Percentiles rank a stretch among this genome's conserved stretches.
Conservation (phyloP, 2,797 vertebrate genomes). For the Sebastes cheni region DNA sequence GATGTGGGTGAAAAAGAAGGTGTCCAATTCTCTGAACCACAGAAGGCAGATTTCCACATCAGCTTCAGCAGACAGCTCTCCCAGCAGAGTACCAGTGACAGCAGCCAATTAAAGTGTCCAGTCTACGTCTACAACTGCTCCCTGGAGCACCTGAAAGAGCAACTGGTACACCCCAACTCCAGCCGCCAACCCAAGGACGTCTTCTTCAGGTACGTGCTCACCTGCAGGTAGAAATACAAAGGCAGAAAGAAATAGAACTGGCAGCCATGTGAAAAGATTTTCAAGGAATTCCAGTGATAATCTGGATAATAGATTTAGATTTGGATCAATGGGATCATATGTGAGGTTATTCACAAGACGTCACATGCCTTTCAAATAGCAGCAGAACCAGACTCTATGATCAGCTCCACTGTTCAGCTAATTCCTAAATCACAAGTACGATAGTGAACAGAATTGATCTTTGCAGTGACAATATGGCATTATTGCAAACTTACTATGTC, state of each 20-base stretch:
- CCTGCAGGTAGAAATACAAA: not conserved
- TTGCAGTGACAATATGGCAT: not conserved
- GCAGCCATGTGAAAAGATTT: not conserved
- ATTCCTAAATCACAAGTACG: not conserved
- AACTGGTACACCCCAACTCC: constrained; percentile 86
- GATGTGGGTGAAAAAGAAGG: constrained; percentile 79
- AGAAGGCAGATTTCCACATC: constrained; percentile 80
- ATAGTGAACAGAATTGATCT: not conserved
- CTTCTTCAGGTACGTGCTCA: constrained; percentile 86
- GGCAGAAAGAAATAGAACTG: not conserved
- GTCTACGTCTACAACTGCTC: constrained; percentile 96
- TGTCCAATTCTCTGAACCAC: constrained; percentile 83
- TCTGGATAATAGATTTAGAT: not conserved
- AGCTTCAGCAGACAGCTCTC: constrained; percentile 84
- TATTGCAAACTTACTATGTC: not conserved
- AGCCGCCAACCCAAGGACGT: constrained; percentile 86
- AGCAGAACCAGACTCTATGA: not conserved
- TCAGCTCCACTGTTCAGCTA: not conserved
- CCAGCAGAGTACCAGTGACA: constrained; percentile 81
- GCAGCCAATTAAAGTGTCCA: constrained; percentile 87
- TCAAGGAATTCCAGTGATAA: not conserved
- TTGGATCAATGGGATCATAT: not conserved
- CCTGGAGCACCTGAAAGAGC: constrained; percentile 90
- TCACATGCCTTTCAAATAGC: not conserved
- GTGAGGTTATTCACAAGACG: not conserved